These are phyloP conservation scores for Entosphenus tridentatus DNA, from an alignment of 2,113 vertebrate species.

Conservation along the genomic window DNA sequence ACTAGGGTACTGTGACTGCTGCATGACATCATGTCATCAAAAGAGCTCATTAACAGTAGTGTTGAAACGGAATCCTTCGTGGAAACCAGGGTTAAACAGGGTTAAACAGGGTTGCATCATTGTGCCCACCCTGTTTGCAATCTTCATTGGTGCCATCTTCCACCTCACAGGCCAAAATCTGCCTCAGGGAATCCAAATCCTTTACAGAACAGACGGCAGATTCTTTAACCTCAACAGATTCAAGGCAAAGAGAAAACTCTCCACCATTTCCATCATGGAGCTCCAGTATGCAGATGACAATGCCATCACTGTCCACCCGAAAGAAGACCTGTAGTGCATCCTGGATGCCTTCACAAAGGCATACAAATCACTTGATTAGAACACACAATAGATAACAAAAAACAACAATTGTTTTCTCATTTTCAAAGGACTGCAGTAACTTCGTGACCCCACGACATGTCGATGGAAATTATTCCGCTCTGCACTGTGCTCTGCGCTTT, in stretches of 20 bases:
- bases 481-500: no score
- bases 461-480: no score
- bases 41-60: neutral
- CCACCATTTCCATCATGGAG: neutral
- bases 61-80: neutral
- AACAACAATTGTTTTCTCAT: no score
- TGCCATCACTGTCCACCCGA: neutral
- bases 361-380: neutral
- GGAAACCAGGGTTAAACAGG: neutral
- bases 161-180: neutral
- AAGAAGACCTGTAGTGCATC: conserved; percentile 2
- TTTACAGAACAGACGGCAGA: neutral
- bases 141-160: neutral
- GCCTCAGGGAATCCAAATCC: neutral
- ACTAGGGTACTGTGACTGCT: neutral
- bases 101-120: neutral
- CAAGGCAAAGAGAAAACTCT: neutral
- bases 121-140: neutral
- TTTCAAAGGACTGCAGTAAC: no score
- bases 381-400: no score
- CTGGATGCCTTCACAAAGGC: neutral
- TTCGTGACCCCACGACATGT: no score
- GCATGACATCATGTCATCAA: neutral
- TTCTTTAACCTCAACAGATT: neutral
- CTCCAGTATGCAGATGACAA: conserved; percentile 1